Evolutionary conservation across 2,888 invertebrate genomes (phyloP), one percentile per base, ranked within the genome.

Genomic region (Drosophila gaucha): DNA sequence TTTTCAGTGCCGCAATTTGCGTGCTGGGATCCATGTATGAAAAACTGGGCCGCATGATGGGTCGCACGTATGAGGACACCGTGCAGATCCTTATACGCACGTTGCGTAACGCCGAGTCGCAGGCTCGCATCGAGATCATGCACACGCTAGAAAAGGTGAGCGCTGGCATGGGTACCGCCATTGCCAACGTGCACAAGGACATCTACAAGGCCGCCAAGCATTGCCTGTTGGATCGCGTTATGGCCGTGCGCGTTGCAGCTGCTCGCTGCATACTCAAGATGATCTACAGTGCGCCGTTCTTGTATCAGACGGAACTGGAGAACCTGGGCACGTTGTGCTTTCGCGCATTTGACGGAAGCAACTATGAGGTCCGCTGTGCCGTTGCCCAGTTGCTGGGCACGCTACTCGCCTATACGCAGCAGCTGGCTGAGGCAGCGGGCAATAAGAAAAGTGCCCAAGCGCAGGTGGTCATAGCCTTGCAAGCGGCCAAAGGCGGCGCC

Each of bases 21-120:
- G 98, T 98, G 86, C 94, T 98, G 60, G 99, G 99, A 31, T 96
- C 96, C 69, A 98, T 99, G 97, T 99, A 99, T 92, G 98, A 99
- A 92, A 98, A 97, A 92, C 93, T 99, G 18, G 99, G 99, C 1
- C 94, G 99, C 72, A 98, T 99, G 98, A 99, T 99, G 96, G 99
- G 99, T 0, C 93, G 99, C 70, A 98, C 98, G 0, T 99, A 98
- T 90, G 99, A 99, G 91, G 99, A 99, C 90, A 99, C 99, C 0
- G 97, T 99, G 28, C 95, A 96, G 80, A 96, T 98, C 52, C 93
- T 99, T 22, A 95, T 98, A 58, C 96, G 97, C 85, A 97, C 97
- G 1, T 92, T 99, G 63, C 95, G 97, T 88, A 98, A 96, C 92
- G 97, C 97, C 0, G 98, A 98, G 93, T 99, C 99, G 0, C 99